A percentile compares a stretch with the other conserved stretches of the same genome.
Conservation (phyloP, 2,797 vertebrate genomes). For the Characodon lateralis region DNA sequence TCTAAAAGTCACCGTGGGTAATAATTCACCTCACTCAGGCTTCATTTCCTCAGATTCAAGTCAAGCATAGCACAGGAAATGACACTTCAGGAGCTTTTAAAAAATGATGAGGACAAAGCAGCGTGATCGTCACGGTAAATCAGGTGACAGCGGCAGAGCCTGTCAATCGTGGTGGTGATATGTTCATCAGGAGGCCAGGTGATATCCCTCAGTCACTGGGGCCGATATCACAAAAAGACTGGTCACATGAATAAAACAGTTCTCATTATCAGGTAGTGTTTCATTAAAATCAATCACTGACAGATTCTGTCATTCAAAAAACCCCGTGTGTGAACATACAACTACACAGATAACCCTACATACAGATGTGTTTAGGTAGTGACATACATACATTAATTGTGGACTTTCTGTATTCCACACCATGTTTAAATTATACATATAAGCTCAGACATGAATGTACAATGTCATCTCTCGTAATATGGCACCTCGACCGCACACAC, state of each 20-base stretch:
- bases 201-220: constrained; percentile 66
- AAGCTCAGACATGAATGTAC: background rate
- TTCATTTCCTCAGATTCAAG: constrained; percentile 78
- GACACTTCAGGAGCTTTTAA: constrained; percentile 78
- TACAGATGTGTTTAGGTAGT: too few species aligned
- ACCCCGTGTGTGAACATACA: constrained; percentile 24
- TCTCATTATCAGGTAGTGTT: constrained; percentile 46
- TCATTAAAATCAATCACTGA: constrained; percentile 49
- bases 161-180: constrained; percentile 59
- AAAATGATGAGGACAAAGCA: constrained; percentile 75
- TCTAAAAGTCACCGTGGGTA: constrained; percentile 73
- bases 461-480: background rate
- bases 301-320: constrained; percentile 44
- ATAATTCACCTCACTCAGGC: constrained; percentile 77
- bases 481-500: too few species aligned
- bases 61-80: constrained; percentile 76
- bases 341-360: background rate
- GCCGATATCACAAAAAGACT: constrained; percentile 22
- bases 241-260: constrained; percentile 55
- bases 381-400: background rate
- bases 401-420: background rate
- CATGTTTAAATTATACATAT: background rate
- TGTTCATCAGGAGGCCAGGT: constrained; percentile 71
- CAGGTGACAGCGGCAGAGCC: constrained; percentile 54
- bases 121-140: constrained; percentile 69